Evolutionary conservation across 1,140 invertebrate genomes (phyloP).

Genomic region (Vanessa atalanta): DNA sequence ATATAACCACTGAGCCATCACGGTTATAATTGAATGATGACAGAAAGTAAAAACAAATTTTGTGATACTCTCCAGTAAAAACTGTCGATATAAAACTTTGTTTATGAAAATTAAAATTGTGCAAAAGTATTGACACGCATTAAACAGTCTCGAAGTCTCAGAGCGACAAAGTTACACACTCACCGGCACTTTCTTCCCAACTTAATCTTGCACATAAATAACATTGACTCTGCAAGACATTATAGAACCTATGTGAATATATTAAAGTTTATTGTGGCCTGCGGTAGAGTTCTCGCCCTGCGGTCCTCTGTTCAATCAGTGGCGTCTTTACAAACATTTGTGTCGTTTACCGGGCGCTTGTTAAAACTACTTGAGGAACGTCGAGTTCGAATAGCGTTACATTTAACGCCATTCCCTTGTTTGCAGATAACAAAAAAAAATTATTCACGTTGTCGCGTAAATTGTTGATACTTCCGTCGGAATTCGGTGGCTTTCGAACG

Average conservation of each 20-base stretch:
- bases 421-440: conserved; percentile 38
- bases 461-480: conserved; percentile 45
- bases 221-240: conserved; percentile 26
- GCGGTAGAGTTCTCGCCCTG: conserved; percentile 18
- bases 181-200: conserved; percentile 32
- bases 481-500: conserved; percentile 41
- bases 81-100: neutral
- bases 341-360: conserved; percentile 59
- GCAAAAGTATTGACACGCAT: conserved; percentile 36
- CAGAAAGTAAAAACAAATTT: too few species aligned
- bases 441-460: conserved; percentile 44
- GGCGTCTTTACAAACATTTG: conserved; percentile 61
- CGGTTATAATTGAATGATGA: too few species aligned
- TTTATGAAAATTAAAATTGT: neutral
- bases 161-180: conserved; percentile 41
- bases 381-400: conserved; percentile 52
- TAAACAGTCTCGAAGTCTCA: conserved; percentile 25
- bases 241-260: conserved; percentile 34
- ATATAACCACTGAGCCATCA: too few species aligned
- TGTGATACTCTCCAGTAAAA: too few species aligned
- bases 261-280: conserved; percentile 36
- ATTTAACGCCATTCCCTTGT: conserved; percentile 39
- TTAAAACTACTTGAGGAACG: conserved; percentile 60
- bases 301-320: conserved; percentile 34
- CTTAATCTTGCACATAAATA: conserved; percentile 35